phyloP scores from a whole-genome alignment of 1,140 invertebrate genomes.

The Ruditapes philippinarum region DNA sequence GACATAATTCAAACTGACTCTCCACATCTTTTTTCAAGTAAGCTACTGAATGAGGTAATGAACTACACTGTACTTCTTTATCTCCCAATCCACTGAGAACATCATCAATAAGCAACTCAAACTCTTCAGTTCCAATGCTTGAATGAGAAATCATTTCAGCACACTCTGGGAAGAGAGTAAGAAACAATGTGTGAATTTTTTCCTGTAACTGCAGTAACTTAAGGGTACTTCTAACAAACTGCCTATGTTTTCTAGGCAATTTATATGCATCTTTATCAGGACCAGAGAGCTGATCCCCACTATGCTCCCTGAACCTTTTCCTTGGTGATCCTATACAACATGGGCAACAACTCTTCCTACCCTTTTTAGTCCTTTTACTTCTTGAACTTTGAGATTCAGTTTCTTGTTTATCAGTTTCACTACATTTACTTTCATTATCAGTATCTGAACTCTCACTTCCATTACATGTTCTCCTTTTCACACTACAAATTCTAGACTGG shows the following conservation, averaged over 20 bases:
- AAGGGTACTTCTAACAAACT: slow-evolving; percentile 33
- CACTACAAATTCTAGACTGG: not conserved
- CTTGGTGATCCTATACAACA: slow-evolving; percentile 51
- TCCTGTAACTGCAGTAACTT: slow-evolving; percentile 52
- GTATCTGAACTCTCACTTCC: slow-evolving; percentile 20
- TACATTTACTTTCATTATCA: slow-evolving; percentile 34
- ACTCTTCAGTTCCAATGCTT: slow-evolving; percentile 58
- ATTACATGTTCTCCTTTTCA: not conserved
- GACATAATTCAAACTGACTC: not conserved
- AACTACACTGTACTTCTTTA: not conserved
- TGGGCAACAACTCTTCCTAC: slow-evolving; percentile 51
- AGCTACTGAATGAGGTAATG: not conserved
- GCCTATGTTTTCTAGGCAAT: slow-evolving; percentile 48
- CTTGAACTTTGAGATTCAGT: slow-evolving; percentile 36
- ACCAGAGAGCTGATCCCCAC: not conserved
- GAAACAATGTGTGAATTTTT: slow-evolving; percentile 58
- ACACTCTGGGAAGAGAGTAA: slow-evolving; percentile 62
- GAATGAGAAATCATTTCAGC: slow-evolving; percentile 42
- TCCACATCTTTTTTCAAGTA: not conserved
- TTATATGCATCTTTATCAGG: not conserved
- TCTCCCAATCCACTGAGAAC: slow-evolving; percentile 28
- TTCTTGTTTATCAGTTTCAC: slow-evolving; percentile 32
- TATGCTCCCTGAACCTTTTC: not conserved
- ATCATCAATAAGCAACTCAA: slow-evolving; percentile 58
- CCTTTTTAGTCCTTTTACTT: slow-evolving; percentile 37